phyloP scores from a whole-genome alignment of 1,140 invertebrate genomes.

The Cyclargus thomasi region DNA sequence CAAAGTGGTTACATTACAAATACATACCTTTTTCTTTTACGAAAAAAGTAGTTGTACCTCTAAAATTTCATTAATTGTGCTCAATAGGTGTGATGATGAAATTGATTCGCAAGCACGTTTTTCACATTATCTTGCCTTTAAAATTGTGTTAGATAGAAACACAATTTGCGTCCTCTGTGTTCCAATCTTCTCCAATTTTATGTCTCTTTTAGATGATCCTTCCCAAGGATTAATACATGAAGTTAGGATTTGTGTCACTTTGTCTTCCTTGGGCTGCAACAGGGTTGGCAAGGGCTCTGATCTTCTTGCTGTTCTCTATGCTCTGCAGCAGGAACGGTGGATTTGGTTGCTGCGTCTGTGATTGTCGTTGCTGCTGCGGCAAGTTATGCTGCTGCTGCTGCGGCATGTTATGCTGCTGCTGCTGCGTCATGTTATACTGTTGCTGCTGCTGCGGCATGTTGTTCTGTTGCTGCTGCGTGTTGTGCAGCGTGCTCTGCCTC shows the following conservation, averaged over 20 bases:
- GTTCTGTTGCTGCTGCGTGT: slow-evolving; percentile 39
- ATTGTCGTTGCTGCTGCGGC: neutral
- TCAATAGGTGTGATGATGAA: too few species aligned
- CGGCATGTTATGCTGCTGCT: neutral
- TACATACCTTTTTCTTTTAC: neutral
- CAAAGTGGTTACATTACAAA: neutral
- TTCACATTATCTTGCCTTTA: neutral
- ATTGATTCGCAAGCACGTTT: neutral
- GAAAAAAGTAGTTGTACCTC: slow-evolving; percentile 15
- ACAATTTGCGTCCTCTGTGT: slow-evolving; percentile 55
- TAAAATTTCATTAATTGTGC: neutral
- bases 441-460: slow-evolving; percentile 39
- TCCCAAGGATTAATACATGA: slow-evolving; percentile 43
- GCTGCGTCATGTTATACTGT: too few species aligned
- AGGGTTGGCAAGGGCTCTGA: slow-evolving; percentile 35
- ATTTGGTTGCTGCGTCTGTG: slow-evolving; percentile 20
- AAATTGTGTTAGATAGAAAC: slow-evolving; percentile 41
- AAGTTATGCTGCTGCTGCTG: neutral
- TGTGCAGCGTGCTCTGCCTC: slow-evolving; percentile 34
- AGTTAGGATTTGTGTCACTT: slow-evolving; percentile 62
- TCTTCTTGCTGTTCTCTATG: slow-evolving; percentile 53
- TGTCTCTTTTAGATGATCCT: neutral
- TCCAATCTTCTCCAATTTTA: slow-evolving; percentile 38
- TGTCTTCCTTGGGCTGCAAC: slow-evolving; percentile 37
- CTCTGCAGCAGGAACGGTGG: slow-evolving; percentile 57